These are phyloP conservation scores for Celastrina argiolus DNA, from an alignment of 2,888 invertebrate genomes.

Conservation along the genomic window DNA sequence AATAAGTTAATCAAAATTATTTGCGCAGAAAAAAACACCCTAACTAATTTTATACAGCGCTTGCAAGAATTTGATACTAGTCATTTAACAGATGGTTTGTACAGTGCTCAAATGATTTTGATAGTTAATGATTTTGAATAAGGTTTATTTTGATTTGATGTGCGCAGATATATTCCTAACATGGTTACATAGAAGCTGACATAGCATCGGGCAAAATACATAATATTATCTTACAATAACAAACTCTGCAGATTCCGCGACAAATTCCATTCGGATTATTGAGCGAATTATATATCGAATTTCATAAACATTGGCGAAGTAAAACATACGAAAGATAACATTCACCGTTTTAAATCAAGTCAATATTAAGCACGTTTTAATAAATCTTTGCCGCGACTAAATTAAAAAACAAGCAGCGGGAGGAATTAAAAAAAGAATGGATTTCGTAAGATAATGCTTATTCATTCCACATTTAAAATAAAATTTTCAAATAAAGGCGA, in stretches of 20 bases:
- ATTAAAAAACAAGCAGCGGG: conserved; percentile 64
- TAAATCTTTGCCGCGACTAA: conserved; percentile 53
- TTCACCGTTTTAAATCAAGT: conserved; percentile 20
- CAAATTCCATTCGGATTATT: conserved; percentile 45
- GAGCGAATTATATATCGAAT: conserved; percentile 42
- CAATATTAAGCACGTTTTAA: conserved; percentile 34
- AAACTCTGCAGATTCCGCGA: conserved; percentile 54
- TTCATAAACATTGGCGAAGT: conserved; percentile 46
- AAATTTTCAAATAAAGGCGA: conserved; percentile 76
- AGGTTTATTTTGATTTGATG: neutral
- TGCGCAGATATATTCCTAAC: conserved; percentile 14
- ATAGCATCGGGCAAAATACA: conserved; percentile 46
- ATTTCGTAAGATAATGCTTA: conserved; percentile 77
- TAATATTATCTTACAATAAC: conserved; percentile 55
- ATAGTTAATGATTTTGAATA: neutral
- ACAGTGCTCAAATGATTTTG: neutral
- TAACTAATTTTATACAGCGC: neutral
- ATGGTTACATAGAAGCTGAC: conserved; percentile 49
- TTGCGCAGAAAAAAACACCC: no score
- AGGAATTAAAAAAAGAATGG: conserved; percentile 74
- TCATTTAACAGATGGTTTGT: neutral
- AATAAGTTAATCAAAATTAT: no score
- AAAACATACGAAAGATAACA: conserved; percentile 11
- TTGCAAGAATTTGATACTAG: neutral
- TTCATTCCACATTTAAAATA: conserved; percentile 78